Base-by-base conservation (phyloP, 1,140 invertebrate species). In the Phocides pigmalion region DNA sequence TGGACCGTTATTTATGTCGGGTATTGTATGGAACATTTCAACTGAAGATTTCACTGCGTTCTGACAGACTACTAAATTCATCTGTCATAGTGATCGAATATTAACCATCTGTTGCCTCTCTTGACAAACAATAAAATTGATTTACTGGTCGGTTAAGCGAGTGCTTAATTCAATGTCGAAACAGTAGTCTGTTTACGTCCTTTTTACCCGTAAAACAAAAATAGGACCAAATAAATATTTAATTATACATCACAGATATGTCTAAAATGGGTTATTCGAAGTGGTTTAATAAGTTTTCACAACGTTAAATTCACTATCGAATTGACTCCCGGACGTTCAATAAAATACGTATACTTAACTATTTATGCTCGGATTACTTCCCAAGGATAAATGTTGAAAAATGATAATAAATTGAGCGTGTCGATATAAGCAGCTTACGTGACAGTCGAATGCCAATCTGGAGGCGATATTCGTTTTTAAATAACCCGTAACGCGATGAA, bases 401-500 rank as follows among this genome's bases (percentile, higher is more conserved):
- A 51, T 16, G 35, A 15, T 17, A 51, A 51, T 32, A 32, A 20
- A 51, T 35, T 51, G 47, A 51, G n/a, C 25, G 15, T 35, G 25
- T 35, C 47, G 12, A 32, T 20, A 17, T 15, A 51, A 51, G 22
- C 44, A 15, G 28, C 56, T 61, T 54, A 54, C 16, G 44, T 37
- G 56, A 61, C 56, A 35, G 28, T 16, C 56, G 22, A 46, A 39
- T 46, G 22, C 11, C 56, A 28, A 61, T 37, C 9, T 6, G 6
- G 44, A 14, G 54, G 15, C 5, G 17, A 37, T 35, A 17, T 35
- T 9, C 28, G 19, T 44, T 47, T 58, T 47, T 63, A 35, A 63
- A 51, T 63, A 63, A 50, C 39, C 25, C 41, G 47, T 8, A 54
- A 54, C 42, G 17, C 59, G 58, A 67, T 67, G 71, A 73, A 73